These are phyloP conservation scores for Oxyruncus cristatus DNA, from an alignment of 2,113 vertebrate species.

Conservation along the genomic window DNA sequence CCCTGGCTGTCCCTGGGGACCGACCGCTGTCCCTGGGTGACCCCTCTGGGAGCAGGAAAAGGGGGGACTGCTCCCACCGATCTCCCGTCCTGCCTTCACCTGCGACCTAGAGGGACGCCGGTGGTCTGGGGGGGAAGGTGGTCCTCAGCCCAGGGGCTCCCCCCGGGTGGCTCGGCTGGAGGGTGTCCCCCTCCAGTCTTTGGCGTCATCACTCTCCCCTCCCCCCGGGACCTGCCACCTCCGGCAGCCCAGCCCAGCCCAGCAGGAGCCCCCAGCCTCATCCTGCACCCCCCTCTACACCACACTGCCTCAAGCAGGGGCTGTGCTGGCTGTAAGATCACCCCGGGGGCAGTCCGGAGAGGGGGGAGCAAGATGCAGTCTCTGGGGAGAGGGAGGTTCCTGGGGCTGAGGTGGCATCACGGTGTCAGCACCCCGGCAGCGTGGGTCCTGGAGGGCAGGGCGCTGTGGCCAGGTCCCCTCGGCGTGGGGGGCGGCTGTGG, in stretches of 20 bases:
- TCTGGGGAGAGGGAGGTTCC: background rate
- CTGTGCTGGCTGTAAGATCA: background rate
- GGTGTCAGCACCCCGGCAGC: rapidly evolving
- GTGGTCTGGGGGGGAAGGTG: background rate
- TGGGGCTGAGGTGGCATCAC: background rate
- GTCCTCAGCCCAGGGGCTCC: background rate
- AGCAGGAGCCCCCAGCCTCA: background rate
- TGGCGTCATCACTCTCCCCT: background rate
- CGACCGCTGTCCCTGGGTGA: background rate
- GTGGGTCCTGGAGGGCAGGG: rapidly evolving
- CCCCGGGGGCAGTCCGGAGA: background rate
- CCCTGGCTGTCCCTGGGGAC: background rate
- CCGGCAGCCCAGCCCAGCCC: rapidly evolving
- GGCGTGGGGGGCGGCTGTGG: rapidly evolving
- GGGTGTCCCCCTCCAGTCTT: rapidly evolving
- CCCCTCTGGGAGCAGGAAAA: rapidly evolving
- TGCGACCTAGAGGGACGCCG: rapidly evolving
- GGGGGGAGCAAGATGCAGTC: background rate
- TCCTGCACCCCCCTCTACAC: background rate
- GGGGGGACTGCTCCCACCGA: background rate
- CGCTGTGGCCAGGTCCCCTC: rapidly evolving
- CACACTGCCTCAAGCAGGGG: rapidly evolving
- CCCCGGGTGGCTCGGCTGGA: background rate
- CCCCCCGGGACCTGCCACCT: rapidly evolving
- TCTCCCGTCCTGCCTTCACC: background rate